Conservation (phyloP, 2,888 invertebrate species). For the Mayetiola destructor region DNA sequence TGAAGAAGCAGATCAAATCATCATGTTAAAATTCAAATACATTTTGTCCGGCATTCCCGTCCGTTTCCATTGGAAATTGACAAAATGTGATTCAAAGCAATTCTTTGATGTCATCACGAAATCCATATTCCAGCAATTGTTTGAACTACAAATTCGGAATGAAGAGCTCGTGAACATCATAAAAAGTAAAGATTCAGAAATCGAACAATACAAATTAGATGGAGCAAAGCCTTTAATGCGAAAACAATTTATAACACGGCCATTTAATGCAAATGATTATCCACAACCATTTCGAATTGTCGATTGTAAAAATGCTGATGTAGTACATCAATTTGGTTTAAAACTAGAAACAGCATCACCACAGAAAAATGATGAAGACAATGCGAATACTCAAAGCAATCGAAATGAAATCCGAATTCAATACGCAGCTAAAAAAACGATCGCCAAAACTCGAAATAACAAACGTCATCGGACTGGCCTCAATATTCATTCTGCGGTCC, state of each 20-base stretch:
- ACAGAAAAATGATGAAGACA: too few species aligned
- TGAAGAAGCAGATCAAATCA: background rate
- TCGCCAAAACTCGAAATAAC: too few species aligned
- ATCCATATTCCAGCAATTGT: background rate
- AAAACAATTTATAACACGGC: constrained; percentile 18
- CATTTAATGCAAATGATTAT: background rate
- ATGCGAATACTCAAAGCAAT: too few species aligned
- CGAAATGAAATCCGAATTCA: too few species aligned
- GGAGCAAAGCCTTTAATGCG: constrained; percentile 26
- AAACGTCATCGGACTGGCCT: too few species aligned
- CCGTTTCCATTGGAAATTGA: background rate
- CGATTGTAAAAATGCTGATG: background rate
- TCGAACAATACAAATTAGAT: constrained; percentile 27
- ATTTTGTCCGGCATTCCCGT: background rate
- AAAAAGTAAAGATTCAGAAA: constrained; percentile 28
- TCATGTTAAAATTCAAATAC: background rate
- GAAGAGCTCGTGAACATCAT: constrained; percentile 22
- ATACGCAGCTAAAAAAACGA: too few species aligned
- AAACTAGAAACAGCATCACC: too few species aligned
- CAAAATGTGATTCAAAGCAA: background rate
- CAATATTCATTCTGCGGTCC: too few species aligned
- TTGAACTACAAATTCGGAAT: constrained; percentile 18
- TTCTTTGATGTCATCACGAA: background rate
- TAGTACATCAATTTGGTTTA: too few species aligned
- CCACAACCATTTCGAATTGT: background rate